phyloP scores from a whole-genome alignment of 2,113 vertebrate genomes.

The Cairina moschata region DNA sequence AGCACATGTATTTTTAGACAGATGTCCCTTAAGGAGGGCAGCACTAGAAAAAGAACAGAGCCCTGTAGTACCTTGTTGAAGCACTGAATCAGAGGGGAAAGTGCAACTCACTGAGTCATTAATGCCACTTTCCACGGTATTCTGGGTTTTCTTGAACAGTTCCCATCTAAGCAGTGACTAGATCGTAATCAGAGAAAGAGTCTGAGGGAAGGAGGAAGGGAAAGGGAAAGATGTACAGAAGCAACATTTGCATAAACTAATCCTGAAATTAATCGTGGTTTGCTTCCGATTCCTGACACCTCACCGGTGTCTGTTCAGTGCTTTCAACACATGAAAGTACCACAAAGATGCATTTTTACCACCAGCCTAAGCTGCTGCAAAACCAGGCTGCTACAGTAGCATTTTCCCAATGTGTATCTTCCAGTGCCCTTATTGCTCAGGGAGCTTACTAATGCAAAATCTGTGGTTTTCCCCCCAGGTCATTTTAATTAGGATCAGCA shows the following conservation, averaged over 20 bases:
- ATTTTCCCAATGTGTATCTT: neutral
- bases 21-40: neutral
- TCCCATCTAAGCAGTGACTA: neutral
- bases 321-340: neutral
- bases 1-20: neutral
- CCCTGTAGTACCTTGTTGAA: neutral
- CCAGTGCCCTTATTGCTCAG: neutral
- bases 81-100: slow-evolving; percentile 31
- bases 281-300: neutral
- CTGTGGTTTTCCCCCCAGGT: neutral
- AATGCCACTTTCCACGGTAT: neutral
- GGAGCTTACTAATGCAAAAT: neutral
- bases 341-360: neutral
- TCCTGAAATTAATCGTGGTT: slow-evolving; percentile 14
- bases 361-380: neutral
- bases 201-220: neutral
- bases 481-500: neutral
- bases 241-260: neutral
- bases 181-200: neutral
- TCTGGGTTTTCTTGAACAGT: slow-evolving; percentile 26
- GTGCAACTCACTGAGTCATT: neutral
- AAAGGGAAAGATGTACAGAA: neutral
- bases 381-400: neutral
- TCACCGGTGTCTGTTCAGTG: neutral
- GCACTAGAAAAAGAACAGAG: neutral